phyloP scores from a whole-genome alignment of 1,140 invertebrate species.

The Caenorhabditis latens region DNA sequence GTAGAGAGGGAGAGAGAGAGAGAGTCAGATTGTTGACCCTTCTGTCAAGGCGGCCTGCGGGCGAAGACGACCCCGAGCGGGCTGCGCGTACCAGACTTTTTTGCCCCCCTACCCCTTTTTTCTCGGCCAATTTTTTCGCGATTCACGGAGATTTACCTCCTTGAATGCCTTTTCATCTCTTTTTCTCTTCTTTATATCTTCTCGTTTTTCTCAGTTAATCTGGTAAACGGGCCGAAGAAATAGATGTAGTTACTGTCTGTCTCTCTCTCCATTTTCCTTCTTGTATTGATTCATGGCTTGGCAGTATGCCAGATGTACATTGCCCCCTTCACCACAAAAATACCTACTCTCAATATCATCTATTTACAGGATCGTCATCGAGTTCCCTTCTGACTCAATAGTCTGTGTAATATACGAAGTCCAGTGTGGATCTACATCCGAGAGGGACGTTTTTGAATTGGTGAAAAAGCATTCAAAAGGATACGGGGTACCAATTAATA shows the following conservation, averaged over 20 bases:
- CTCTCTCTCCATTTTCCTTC: neutral
- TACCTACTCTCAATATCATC: no score
- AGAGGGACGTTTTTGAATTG: neutral
- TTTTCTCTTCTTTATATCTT: neutral
- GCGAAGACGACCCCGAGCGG: constrained; percentile 27
- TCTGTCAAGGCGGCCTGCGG: constrained; percentile 15
- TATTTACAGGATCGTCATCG: no score
- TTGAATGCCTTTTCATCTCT: constrained; percentile 14
- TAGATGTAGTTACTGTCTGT: neutral
- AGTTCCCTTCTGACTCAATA: no score
- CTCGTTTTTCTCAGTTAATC: neutral
- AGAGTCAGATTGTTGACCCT: constrained; percentile 46
- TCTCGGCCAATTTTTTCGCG: constrained; percentile 20
- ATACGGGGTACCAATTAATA: neutral
- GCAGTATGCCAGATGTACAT: no score
- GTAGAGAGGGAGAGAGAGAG: neutral
- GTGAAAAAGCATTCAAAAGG: constrained; percentile 8
- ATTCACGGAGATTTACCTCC: constrained; percentile 35
- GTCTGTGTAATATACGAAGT: no score
- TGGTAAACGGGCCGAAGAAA: neutral
- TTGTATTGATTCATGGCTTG: no score
- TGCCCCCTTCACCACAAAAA: no score
- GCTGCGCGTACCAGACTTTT: constrained; percentile 37
- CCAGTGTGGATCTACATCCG: no score
- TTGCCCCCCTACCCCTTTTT: constrained; percentile 27